Evolutionary conservation across 2,888 invertebrate genomes (phyloP).

Genomic region (Monochamus alternatus): DNA sequence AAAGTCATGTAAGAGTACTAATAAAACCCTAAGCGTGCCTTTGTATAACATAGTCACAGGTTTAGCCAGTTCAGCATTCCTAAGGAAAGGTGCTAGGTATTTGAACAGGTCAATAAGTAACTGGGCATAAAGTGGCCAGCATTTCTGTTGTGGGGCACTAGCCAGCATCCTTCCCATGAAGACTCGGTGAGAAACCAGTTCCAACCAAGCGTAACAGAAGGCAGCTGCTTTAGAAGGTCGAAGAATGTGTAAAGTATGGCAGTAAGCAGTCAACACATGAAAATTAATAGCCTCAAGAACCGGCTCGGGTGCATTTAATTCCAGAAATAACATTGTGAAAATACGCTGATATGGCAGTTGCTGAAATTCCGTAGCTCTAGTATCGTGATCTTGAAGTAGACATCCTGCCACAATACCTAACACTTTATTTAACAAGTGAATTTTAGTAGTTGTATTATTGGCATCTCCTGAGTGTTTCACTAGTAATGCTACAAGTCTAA

Average conservation of each 20-base stretch:
- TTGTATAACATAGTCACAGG: constrained; percentile 96
- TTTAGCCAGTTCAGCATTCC: constrained; percentile 96
- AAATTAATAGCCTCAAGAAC: constrained; percentile 95
- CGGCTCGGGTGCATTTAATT: constrained; percentile 94
- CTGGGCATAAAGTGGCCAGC: constrained; percentile 98
- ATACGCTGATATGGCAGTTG: constrained; percentile 98
- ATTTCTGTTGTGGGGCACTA: constrained; percentile 92
- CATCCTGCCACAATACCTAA: constrained; percentile 95
- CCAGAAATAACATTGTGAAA: constrained; percentile 96
- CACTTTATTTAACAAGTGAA: constrained; percentile 94
- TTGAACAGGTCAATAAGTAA: constrained; percentile 96
- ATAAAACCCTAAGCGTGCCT: constrained; percentile 90
- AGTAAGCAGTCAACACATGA: constrained; percentile 95
- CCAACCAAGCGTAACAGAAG: constrained; percentile 98
- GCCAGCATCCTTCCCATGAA: constrained; percentile 96
- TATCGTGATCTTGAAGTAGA: constrained; percentile 95
- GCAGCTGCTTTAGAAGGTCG: constrained; percentile 95
- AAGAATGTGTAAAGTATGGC: constrained; percentile 94
- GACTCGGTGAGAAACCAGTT: constrained; percentile 95
- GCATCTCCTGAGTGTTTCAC: constrained; percentile 95
- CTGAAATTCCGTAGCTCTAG: constrained; percentile 91
- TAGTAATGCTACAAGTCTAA: constrained; percentile 93
- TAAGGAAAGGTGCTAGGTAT: constrained; percentile 93
- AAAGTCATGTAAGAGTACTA: constrained; percentile 98
- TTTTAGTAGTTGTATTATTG: constrained; percentile 94